Conservation (phyloP, 1,140 invertebrate species). For the Parasteatoda tepidariorum region DNA sequence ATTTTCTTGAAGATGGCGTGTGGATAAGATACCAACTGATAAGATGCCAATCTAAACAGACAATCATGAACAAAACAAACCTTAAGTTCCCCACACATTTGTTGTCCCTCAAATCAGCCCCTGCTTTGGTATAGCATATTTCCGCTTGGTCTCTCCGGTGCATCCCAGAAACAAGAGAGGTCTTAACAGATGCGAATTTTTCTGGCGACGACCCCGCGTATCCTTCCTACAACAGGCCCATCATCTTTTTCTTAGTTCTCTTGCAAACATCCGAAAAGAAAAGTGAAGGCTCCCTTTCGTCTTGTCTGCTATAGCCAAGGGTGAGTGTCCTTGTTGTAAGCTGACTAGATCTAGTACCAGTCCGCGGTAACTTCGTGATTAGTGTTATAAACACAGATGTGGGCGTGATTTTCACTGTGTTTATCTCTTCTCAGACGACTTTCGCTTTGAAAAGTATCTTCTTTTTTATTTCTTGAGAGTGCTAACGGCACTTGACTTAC, state of each 20-base stretch:
- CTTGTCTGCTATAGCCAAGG: no score
- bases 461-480: background rate
- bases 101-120: background rate
- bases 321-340: slow-evolving; percentile 36
- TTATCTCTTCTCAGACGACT: background rate
- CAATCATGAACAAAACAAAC: no score
- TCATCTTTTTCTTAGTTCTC: no score
- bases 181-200: background rate
- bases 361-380: background rate
- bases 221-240: no score
- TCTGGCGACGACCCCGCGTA: background rate
- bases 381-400: background rate
- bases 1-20: no score
- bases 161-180: background rate
- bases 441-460: background rate
- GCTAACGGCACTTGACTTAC: slow-evolving; percentile 41
- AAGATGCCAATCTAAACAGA: no score
- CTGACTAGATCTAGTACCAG: slow-evolving; percentile 36
- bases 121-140: background rate
- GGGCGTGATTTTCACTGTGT: background rate
- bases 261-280: background rate
- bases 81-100: no score
- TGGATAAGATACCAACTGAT: no score
- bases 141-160: background rate
- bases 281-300: background rate